Base-by-base conservation (phyloP, 1,140 invertebrate species). In the Drosophila murphyi region DNA sequence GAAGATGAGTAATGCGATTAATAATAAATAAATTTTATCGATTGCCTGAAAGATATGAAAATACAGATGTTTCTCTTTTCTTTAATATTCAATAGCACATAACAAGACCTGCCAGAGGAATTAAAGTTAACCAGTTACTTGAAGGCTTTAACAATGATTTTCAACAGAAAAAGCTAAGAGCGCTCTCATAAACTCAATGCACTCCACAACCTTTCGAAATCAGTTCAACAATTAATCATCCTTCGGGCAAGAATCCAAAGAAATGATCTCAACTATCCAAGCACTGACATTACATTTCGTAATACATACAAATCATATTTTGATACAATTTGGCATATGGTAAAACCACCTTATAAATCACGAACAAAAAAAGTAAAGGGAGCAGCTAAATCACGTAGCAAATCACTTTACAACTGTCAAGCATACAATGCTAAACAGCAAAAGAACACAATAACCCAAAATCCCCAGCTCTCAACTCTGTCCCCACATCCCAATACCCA, bases 351-450 rank as follows among this genome's bases (percentile, higher is more conserved):
- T 43, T 4, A 57, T 57, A 47, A 82, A 67, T 69, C 80, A 87
- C 82, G 82, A 20, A 20, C 20, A 20, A 20, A 20, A 20, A 20
- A 20, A 20, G 32, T 6, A n/a, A 43, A 50, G 3, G 7, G 6
- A 52, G 56, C 47, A 67, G 35, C 65, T 57, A 47, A 82, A 67
- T 69, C 80, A 87, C 82, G 82, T 77, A 88, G 72, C 82, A 87
- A 87, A 87, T 87, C 82, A 88, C 83, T 87, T 87, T 88, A 87
- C 76, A 87, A 87, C 82, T 88, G 82, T 87, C 82, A 82, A 76
- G 34, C 62, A 68, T 88, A 87, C 82, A 86, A 86, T 86, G 82
- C 75, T 73, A 82, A 70, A 54, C 62, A 62, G 41, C 51, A 54
- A 37, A 43, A 57, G 37, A 67, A 60, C 2, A 48, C 20, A 20